phyloP scores from a whole-genome alignment of 2,113 vertebrate species.

The Mastomys natalensis region DNA sequence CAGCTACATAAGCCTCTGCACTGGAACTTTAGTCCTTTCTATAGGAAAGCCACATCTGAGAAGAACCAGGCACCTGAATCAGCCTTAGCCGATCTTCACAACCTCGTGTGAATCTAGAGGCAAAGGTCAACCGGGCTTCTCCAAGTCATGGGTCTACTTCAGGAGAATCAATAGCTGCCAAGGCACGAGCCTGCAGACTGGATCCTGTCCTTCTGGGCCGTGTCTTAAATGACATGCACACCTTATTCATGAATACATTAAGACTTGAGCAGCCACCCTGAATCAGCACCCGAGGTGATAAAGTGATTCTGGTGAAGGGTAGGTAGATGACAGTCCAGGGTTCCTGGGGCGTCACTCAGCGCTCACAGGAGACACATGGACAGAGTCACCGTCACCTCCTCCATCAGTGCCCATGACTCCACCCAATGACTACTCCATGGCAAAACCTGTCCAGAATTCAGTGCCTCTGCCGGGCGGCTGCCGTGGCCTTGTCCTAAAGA shows the following conservation, averaged over 20 bases:
- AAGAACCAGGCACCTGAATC: conserved; percentile 11
- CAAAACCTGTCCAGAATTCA: not conserved
- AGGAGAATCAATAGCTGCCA: not conserved
- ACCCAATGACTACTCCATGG: not conserved
- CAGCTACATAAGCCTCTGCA: not conserved
- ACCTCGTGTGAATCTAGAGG: not conserved
- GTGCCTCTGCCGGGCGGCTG: not conserved
- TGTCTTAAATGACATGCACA: not conserved
- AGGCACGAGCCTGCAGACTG: not conserved
- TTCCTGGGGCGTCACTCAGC: not conserved
- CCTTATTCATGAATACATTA: not conserved
- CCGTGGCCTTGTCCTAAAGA: not conserved
- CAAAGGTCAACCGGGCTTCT: not conserved
- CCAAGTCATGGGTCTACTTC: not conserved
- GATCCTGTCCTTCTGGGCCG: not conserved
- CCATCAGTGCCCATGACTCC: not conserved
- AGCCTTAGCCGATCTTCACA: not conserved
- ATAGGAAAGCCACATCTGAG: conserved; percentile 51
- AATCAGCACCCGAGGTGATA: not conserved
- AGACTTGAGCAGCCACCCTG: not conserved
- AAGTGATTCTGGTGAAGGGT: conserved; percentile 18
- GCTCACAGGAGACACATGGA: not conserved
- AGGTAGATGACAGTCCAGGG: not conserved
- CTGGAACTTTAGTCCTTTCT: not conserved
- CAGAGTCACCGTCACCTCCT: not conserved